phyloP scores from a whole-genome alignment of 2,797 vertebrate genomes.

The Steatocranus sp. region DNA sequence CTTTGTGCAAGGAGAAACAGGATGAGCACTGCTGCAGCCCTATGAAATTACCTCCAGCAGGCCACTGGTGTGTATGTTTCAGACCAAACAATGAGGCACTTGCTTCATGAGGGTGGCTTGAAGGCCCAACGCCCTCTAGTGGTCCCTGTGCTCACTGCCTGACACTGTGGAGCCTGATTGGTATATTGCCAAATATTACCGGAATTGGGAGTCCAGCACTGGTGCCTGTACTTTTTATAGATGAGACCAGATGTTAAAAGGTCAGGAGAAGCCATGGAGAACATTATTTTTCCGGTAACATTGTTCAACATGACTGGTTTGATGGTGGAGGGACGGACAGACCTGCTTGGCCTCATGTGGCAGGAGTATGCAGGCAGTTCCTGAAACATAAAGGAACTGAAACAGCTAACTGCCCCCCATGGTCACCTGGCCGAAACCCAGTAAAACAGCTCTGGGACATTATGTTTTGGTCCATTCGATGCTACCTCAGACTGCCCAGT shows the following conservation, averaged over 20 bases:
- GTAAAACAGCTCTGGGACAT: background rate
- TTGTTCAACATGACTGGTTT: background rate
- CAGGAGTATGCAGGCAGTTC: background rate
- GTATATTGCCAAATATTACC: background rate
- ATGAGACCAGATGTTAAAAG: background rate
- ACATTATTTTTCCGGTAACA: rapidly evolving
- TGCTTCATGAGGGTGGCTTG: background rate
- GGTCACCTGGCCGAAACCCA: rapidly evolving
- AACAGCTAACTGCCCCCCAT: rapidly evolving
- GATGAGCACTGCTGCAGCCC: background rate
- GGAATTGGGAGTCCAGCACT: background rate
- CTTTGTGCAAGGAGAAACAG: background rate
- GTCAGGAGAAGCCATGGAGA: background rate
- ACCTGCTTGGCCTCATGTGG: background rate
- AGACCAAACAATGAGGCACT: background rate
- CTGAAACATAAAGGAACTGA: background rate
- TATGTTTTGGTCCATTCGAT: background rate
- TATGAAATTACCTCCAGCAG: background rate
- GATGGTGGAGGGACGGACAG: background rate
- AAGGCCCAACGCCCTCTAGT: background rate
- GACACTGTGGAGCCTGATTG: background rate
- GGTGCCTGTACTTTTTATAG: background rate
- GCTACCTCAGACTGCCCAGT: background rate
- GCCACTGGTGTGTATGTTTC: background rate
- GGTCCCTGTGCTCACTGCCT: background rate